Evolutionary conservation across 2,797 vertebrate genomes (phyloP), one percentile per base, ranked within the genome.

Genomic region (Coregonus ussuriensis): DNA sequence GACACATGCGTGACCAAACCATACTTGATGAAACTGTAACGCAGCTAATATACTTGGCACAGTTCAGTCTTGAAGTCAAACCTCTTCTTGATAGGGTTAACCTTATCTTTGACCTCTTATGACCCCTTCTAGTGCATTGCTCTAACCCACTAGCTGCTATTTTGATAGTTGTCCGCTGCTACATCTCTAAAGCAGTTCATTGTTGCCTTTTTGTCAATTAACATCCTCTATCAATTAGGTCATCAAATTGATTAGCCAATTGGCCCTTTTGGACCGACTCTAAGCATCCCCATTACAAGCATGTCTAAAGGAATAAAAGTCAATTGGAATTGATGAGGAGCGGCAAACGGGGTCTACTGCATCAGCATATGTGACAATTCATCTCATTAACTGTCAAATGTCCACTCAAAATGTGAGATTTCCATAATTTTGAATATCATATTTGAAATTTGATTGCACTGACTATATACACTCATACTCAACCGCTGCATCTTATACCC

Each of bases 131-230:
- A 89, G 86, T 88, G 85, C 91, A 85, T 91, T 92, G 84, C 91
- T 94, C 93, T 93, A 92, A 94, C 93, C 93, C 90, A 83, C 91
- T 88, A 83, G 89, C 89, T 92, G 91, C 92, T 94, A 91, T 94
- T 93, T 92, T 87, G 93, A 91, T 92, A 92, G 92, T 93, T 94
- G 94, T 93, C 93, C 93, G 92, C 91, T 93, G 93, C 88, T 91
- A 86, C 91, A 93, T 93, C 93, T 94, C 91, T 92, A 94, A 94
- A 93, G 90, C 93, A 93, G 93, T 94, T 94, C 93, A 93, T 93
- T 95, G 93, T 93, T 94, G 93, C 94, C 59, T 94, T 94, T 93
- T 93, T 94, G 94, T 95, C 94, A 95, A 94, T 95, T 95, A 95
- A 93, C 94, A 94, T 95, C 95, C 94, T 94, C 92, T 92, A 94